phyloP scores from a whole-genome alignment of 2,797 vertebrate genomes.

The Sebastes steindachneri region DNA sequence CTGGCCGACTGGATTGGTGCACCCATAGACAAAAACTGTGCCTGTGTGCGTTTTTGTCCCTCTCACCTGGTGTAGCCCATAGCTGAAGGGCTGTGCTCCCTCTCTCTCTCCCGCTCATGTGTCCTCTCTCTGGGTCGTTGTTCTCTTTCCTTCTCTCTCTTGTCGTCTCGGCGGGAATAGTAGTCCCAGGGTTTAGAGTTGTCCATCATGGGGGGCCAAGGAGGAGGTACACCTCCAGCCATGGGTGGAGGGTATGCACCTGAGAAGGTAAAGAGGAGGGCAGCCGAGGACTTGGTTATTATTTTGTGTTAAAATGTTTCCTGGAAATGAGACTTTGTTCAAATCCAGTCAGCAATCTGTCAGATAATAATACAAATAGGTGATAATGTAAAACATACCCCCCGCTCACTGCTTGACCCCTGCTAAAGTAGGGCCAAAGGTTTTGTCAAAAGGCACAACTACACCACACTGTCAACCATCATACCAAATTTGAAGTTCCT shows the following conservation, averaged over 20 bases:
- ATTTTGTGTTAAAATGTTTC: not conserved
- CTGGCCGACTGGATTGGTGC: not conserved
- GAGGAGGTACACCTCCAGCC: constrained; percentile 74
- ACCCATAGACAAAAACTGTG: no score
- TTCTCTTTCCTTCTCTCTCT: constrained; percentile 83
- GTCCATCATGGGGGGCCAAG: constrained; percentile 83
- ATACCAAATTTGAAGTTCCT: no score
- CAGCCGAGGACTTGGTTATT: not conserved
- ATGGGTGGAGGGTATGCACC: constrained; percentile 84
- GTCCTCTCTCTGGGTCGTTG: constrained; percentile 80
- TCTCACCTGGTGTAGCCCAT: constrained; percentile 83
- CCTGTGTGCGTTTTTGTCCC: not conserved
- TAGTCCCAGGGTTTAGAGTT: constrained; percentile 84
- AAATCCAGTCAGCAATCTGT: not conserved
- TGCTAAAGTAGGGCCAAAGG: no score
- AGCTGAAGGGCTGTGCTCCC: constrained; percentile 84
- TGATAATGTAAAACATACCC: not conserved
- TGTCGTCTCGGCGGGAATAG: constrained; percentile 84
- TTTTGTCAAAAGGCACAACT: no score
- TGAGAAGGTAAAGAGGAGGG: constrained; percentile 21
- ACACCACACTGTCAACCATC: no score
- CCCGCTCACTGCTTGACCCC: no score
- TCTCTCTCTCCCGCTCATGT: constrained; percentile 82
- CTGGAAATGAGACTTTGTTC: not conserved
- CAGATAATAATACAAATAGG: not conserved